Evolutionary conservation across 2,888 invertebrate genomes (phyloP), one percentile per base, ranked within the genome.

Genomic region (Xestia sexstrigata): DNA sequence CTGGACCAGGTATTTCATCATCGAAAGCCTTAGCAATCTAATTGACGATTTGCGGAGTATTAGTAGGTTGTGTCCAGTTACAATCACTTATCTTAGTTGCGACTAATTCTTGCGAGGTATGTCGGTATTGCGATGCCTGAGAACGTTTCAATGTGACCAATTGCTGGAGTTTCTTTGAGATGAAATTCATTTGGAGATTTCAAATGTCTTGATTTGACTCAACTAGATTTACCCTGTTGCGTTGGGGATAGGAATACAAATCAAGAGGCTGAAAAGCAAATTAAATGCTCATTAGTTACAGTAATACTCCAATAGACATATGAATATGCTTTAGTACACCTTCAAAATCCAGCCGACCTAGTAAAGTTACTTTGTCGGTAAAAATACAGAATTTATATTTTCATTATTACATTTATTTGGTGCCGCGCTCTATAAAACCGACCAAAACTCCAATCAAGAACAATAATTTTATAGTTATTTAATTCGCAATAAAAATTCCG

Each of bases 381-480:
- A 9, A 52, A 45, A n/a, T 49, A 26, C 11, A 60, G 3, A 62
- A 60, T 45, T 35, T 20, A 20, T 30, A 6, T n/a, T 30, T 30
- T 69, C 3, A 30, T 30, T 78, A 26, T 42, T 5, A 39, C 11
- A 65, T 26, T 17, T 45, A 79, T 74, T 74, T 70, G 17, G 13
- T 5, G 35, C 42, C 68, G 8, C 6, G 39, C 42, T 70, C 23
- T 69, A 76, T 68, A 82, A 78, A 83, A 13, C 20, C 67, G 23
- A 58, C 45, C 6, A 9, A 45, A 68, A 70, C 67, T 73, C 35
- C 71, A 74, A 76, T 79, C n/a, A 58, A 69, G 66, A 66, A 55
- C 62, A 74, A 66, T 72, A 67, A 70, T 79, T 87, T 82, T 80
- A 80, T 70, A 80, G 72, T 67, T 79, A 79, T 82, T 79, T 82